These are phyloP conservation scores for Drosophila histrio DNA, from an alignment of 2,888 invertebrate species.

Conservation along the genomic window DNA sequence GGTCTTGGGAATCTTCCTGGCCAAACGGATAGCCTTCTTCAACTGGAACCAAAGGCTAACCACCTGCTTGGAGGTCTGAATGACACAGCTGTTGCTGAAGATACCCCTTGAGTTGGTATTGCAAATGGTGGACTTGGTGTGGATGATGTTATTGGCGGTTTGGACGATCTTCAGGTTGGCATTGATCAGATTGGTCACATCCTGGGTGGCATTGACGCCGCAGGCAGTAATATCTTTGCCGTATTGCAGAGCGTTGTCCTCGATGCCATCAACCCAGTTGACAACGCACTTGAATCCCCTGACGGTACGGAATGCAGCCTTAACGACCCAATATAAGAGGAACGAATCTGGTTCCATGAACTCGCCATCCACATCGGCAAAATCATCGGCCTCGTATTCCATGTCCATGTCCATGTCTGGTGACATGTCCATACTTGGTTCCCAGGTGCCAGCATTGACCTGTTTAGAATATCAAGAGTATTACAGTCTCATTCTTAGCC, in stretches of 20 bases:
- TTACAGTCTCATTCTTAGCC: neutral
- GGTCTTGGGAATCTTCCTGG: constrained; percentile 60
- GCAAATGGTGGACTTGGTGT: constrained; percentile 51
- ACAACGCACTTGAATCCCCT: constrained; percentile 76
- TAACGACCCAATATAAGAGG: constrained; percentile 34
- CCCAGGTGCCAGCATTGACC: constrained; percentile 48
- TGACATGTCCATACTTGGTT: constrained; percentile 16
- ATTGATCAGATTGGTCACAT: constrained; percentile 61
- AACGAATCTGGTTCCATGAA: constrained; percentile 22
- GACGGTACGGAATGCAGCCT: constrained; percentile 44
- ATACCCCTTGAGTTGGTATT: too few relatives aligned
- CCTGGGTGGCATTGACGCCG: constrained; percentile 53
- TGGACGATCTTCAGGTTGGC: constrained; percentile 55
- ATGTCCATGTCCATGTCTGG: constrained; percentile 13
- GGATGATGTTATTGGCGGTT: constrained; percentile 20
- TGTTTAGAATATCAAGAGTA: neutral
- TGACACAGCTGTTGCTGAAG: too few relatives aligned
- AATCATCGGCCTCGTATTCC: constrained; percentile 14
- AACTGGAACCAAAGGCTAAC: constrained; percentile 49
- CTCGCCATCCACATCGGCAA: constrained; percentile 19
- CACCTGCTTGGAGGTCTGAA: too few relatives aligned
- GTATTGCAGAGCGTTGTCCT: constrained; percentile 52
- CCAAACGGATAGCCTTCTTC: constrained; percentile 32
- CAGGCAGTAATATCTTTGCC: constrained; percentile 49
- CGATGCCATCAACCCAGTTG: constrained; percentile 59